Conservation (phyloP, 2,113 vertebrate species). For the Brachionichthys hirsutus region DNA sequence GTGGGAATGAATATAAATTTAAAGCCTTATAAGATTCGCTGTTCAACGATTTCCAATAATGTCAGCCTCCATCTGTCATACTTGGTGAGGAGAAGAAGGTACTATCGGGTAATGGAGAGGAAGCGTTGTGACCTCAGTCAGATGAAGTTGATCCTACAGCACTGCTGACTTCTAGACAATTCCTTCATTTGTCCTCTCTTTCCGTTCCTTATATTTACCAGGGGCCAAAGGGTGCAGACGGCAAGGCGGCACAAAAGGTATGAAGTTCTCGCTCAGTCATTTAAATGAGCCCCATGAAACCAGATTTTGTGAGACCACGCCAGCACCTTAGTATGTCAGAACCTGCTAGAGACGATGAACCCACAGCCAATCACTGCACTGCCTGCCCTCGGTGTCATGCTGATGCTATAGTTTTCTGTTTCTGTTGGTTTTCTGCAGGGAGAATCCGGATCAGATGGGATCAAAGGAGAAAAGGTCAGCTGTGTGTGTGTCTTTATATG, state of each 20-base stretch:
- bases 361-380: too few relatives aligned
- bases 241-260: conserved; percentile 75
- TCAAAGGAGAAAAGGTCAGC: conserved; percentile 79
- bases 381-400: too few relatives aligned
- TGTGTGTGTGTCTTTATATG: background rate
- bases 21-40: conserved; percentile 66
- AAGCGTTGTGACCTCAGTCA: conserved; percentile 36
- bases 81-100: conserved; percentile 57
- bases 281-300: background rate
- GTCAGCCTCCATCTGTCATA: conserved; percentile 72
- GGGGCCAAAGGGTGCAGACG: conserved; percentile 69
- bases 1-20: conserved; percentile 59
- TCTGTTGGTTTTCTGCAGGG: conserved; percentile 64
- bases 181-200: background rate
- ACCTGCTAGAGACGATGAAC: too few relatives aligned
- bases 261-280: conserved; percentile 14
- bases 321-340: too few relatives aligned
- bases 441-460: conserved; percentile 66
- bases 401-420: conserved; percentile 11
- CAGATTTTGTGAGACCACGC: too few relatives aligned
- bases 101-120: conserved; percentile 21
- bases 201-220: conserved; percentile 41
- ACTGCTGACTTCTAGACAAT: conserved; percentile 30
- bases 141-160: conserved; percentile 38
- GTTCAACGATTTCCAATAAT: conserved; percentile 74